Evolutionary conservation across 1,140 invertebrate species (phyloP), one percentile per base, ranked within the genome.

Genomic region (Thaumatotibia leucotreta): DNA sequence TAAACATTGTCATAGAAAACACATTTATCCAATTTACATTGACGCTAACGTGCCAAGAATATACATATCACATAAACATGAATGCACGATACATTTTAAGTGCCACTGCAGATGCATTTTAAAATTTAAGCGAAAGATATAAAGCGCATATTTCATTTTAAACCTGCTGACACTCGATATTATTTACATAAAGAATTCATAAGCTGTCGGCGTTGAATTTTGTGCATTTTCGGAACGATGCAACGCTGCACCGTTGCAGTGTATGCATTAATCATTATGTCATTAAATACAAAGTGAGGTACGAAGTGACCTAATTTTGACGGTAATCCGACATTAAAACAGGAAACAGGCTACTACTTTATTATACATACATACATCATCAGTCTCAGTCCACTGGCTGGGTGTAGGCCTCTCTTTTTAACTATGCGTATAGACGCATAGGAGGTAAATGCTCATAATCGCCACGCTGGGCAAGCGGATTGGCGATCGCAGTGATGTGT

Each of bases 151-250:
- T 45, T 45, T 20, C 17, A 20, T 45, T 45, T 45, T 20, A 20
- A 45, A 45, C 5, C 8, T 20, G 39, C 20, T 20, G 39, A 20
- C 39, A 45, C 39, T 20, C 39, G 17, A 45, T 45, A 45, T 1
- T 45, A 45, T 45, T 45, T 45, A 45, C 39, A 45, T 45, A 45
- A 45, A 45, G 39, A 45, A 45, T 45, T 45, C 39, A 45, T 45
- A 45, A 20, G 14, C 39, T 39, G 5, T 45, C 27, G 2, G 6
- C 27, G 27, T 29, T 29, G 27, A 6, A 29, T 4, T 45, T 17
- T 4, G 39, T 17, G 39, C 20, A 45, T 45, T 45, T 45, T 45
- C 6, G 39, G 39, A 45, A 20, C 17, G 39, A 45, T 20, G 39
- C 39, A 45, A 20, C 39, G 6, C 2, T 29, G 27, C 27, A 14